Conservation (phyloP, 1,140 invertebrate species). For the Lepeophtheirus salmonis region DNA sequence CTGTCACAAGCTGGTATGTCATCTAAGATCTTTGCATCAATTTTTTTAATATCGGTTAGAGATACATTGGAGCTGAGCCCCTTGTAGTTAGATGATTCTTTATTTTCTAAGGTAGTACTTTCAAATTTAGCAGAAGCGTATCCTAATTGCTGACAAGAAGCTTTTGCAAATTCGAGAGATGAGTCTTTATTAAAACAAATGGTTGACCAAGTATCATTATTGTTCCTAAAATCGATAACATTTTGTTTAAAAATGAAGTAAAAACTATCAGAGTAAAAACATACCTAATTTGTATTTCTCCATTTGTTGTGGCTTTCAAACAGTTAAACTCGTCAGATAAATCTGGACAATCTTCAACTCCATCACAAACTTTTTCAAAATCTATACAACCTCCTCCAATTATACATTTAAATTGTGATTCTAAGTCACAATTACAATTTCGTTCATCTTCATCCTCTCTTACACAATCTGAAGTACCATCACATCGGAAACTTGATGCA, state of each 20-base stretch:
- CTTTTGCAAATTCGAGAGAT: background rate
- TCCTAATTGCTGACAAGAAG: background rate
- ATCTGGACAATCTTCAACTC: slow-evolving; percentile 6
- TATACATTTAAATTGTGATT: slow-evolving; percentile 1
- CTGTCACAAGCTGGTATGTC: background rate
- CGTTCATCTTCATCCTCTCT: background rate
- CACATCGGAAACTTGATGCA: slow-evolving; percentile 29
- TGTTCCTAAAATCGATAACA: background rate
- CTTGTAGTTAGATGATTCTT: background rate
- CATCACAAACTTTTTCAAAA: slow-evolving; percentile 1
- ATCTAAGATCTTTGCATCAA: background rate
- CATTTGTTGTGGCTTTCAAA: background rate
- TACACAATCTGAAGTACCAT: slow-evolving; percentile 1
- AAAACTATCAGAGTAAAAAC: background rate
- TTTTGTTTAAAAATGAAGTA: background rate
- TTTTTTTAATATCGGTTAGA: background rate
- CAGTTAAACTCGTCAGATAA: slow-evolving; percentile 11
- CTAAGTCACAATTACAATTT: background rate
- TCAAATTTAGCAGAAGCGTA: background rate
- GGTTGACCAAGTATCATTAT: background rate
- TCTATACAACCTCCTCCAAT: slow-evolving; percentile 11
- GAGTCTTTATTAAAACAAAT: background rate
- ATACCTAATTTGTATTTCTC: background rate
- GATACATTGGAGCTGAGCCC: background rate
- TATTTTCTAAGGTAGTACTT: no score